Base-by-base conservation (phyloP, 1,140 invertebrate species). In the Pseudachorutes palmiensis region DNA sequence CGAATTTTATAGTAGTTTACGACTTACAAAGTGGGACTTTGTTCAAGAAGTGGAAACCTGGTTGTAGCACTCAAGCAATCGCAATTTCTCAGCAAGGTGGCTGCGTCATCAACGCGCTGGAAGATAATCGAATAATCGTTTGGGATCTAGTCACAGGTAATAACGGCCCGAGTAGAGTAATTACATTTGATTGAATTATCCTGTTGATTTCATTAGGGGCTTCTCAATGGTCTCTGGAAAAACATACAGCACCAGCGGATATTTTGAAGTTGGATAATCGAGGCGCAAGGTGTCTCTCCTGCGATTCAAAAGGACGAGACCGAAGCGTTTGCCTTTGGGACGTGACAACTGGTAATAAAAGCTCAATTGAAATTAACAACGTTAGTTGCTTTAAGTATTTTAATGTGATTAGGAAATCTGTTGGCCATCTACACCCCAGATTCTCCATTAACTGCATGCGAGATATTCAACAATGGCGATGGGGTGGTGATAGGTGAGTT, bases 21-120 rank as follows among this genome's bases (percentile, higher is more conserved):
- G 91, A 94, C 79, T 81, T 94, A n/a, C 87, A 90, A 80, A 92
- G 88, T 72, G 91, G 91, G n/a, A 92, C 90, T 1, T 76, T 92
- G 69, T 92, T 92, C 79, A 92, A 92, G 78, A 91, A 91, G 79
- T 91, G 90, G 88, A 92, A 92, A 78, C 88, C 89, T 0, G 68
- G 68, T 16, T 62, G 24, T 29, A 70, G 45, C 32, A 90, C 87
- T 3, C 87, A 88, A 0, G 84, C 88, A 14, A 80, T 92, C 67
- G 88, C 88, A 68, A 91, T 92, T 76, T 90, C 89, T 68, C 89
- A 89, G 24, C 81, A 83, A 64, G 86, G 87, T 72, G 84, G 86
- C 65, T 89, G 88, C 76, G 89, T 92, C n/a, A 85, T 93, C 31
- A 89, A 87, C 66, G 88, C 88, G 0, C 79, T 91, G 16, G 88